Percentiles rank a stretch among this genome's conserved stretches.
Conservation (phyloP, 92 coral and sea anemone genomes). For the Anthopleura xanthogrammica region DNA sequence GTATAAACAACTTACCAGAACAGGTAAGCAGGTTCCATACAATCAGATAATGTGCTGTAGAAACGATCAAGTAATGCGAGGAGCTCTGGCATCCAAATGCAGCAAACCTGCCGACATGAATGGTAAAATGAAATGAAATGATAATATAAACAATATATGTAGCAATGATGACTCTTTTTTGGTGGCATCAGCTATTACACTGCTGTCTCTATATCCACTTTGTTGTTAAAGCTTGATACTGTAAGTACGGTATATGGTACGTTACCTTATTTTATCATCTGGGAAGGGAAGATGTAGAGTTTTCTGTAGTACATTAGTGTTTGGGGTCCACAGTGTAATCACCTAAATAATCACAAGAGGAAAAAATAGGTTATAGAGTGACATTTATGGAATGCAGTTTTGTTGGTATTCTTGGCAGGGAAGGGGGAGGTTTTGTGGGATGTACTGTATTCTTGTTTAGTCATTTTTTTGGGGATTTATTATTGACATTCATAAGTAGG, state of each 20-base stretch:
- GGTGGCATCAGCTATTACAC: no score
- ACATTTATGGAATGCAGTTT: no score
- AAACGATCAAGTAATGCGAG: conserved; percentile 63
- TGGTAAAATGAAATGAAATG: neutral
- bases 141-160: neutral
- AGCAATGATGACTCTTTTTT: neutral
- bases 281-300: conserved; percentile 74
- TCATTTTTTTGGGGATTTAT: no score
- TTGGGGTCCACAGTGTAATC: conserved; percentile 88
- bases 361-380: neutral
- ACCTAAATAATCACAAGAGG: conserved; percentile 39
- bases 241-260: neutral
- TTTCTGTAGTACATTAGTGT: conserved; percentile 71
- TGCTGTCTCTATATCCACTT: no score
- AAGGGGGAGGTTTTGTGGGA: neutral
- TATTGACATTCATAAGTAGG: no score
- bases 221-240: no score
- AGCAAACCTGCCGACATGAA: conserved; percentile 44
- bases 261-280: conserved; percentile 72
- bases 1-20: conserved; percentile 40
- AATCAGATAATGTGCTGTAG: conserved; percentile 55
- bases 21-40: conserved; percentile 85
- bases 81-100: conserved; percentile 67
- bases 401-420: neutral
- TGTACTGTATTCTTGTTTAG: no score